Conservation (phyloP, 2,797 vertebrate species). For the Sebastes baramenuke region DNA sequence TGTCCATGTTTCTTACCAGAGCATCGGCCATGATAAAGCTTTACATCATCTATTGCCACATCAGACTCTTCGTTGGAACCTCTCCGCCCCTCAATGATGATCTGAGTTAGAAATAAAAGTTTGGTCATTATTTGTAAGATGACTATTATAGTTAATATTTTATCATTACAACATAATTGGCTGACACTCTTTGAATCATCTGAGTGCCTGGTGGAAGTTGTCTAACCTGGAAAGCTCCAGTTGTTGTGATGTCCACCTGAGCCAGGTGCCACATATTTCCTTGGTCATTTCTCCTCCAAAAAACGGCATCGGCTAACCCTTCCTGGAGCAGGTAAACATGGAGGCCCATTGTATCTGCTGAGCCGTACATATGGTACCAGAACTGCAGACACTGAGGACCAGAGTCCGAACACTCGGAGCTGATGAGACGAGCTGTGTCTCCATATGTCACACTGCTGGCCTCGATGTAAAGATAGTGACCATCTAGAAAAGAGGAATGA, state of each 20-base stretch:
- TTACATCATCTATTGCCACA: conserved; percentile 84
- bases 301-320: conserved; percentile 48
- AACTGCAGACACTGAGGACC: conserved; percentile 83
- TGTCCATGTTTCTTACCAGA: conserved; percentile 54
- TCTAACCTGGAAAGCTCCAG: conserved; percentile 62
- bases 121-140: neutral
- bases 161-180: neutral
- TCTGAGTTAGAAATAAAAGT: conserved; percentile 61
- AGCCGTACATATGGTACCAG: conserved; percentile 84
- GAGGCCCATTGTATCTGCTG: conserved; percentile 80
- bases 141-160: neutral
- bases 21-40: conserved; percentile 72
- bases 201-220: neutral
- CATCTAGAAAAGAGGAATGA: conserved; percentile 53
- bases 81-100: conserved; percentile 79
- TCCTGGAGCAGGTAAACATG: conserved; percentile 72
- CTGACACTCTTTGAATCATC: neutral
- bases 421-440: conserved; percentile 77
- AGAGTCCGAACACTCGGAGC: conserved; percentile 65
- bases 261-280: conserved; percentile 78
- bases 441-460: conserved; percentile 58
- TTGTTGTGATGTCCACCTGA: conserved; percentile 70
- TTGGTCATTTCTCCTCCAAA: conserved; percentile 72
- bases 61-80: conserved; percentile 80
- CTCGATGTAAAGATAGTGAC: conserved; percentile 80